Percentiles rank a stretch among this genome's conserved stretches.
Evolutionary conservation across 2,888 invertebrate genomes (phyloP).

Genomic region (Paralinhomoeus sp.): DNA sequence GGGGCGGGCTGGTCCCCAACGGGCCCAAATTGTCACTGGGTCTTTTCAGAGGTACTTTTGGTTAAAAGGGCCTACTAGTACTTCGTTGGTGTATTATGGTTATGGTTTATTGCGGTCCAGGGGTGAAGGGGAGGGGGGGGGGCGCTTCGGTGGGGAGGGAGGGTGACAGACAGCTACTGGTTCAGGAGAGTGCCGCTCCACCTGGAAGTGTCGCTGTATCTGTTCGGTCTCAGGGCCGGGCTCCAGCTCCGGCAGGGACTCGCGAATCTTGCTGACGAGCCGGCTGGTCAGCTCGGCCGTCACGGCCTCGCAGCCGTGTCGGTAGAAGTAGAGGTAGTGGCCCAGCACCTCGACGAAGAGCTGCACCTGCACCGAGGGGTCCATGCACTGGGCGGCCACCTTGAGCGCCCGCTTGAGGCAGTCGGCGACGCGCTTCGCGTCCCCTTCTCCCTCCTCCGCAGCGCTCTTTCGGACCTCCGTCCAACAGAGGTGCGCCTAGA

Average conservation of each 20-base stretch:
- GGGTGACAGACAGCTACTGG: no score
- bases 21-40: no score
- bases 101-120: no score
- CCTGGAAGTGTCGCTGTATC: conserved; percentile 72
- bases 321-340: conserved; percentile 72
- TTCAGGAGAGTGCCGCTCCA: no score
- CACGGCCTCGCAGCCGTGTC: conserved; percentile 55
- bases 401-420: conserved; percentile 82
- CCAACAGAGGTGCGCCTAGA: conserved; percentile 89
- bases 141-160: no score
- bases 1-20: no score
- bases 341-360: conserved; percentile 79
- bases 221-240: conserved; percentile 85
- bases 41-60: no score
- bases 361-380: conserved; percentile 80
- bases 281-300: conserved; percentile 42
- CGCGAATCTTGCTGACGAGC: conserved; percentile 69
- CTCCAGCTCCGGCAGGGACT: conserved; percentile 75
- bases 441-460: conserved; percentile 28
- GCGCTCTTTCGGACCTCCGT: conserved; percentile 49
- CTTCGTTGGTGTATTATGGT: no score
- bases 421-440: conserved; percentile 70
- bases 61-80: no score
- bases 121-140: no score
- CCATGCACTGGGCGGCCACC: conserved; percentile 92